A percentile compares a stretch with the other conserved stretches of the same genome.
phyloP scores from a whole-genome alignment of 2,888 invertebrate genomes.

The Pristionchus exspectatus region DNA sequence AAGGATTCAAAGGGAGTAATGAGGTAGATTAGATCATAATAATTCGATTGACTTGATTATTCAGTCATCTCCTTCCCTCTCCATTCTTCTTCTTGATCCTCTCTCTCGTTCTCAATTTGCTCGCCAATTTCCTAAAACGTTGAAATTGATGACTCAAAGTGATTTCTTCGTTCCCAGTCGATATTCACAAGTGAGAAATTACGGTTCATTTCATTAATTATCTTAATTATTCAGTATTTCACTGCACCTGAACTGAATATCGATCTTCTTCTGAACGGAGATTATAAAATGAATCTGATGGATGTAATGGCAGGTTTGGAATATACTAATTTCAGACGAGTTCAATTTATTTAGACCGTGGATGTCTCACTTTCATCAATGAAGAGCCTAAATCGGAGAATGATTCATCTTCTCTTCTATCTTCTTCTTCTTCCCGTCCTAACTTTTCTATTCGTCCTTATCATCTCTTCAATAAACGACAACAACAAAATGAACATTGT shows the following conservation, averaged over 20 bases:
- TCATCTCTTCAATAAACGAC: constrained; percentile 21
- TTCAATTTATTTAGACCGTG: background rate
- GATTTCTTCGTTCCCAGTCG: constrained; percentile 49
- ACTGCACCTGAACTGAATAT: constrained; percentile 10
- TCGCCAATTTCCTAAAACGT: constrained; percentile 18
- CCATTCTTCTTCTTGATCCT: constrained; percentile 20
- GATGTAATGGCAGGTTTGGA: background rate
- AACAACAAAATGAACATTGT: constrained; percentile 51
- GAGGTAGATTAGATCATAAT: background rate
- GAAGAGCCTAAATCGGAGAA: background rate
- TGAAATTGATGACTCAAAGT: constrained; percentile 22
- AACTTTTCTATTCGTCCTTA: constrained; percentile 22
- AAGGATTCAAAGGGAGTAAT: background rate
- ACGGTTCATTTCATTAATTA: background rate
- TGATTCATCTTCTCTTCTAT: constrained; percentile 6
- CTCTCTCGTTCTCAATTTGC: constrained; percentile 40
- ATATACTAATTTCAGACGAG: background rate
- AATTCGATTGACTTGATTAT: background rate
- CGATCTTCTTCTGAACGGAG: constrained; percentile 26
- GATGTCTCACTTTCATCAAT: constrained; percentile 33
- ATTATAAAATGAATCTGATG: background rate
- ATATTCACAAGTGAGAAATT: constrained; percentile 37
- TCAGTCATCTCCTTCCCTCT: constrained; percentile 25
- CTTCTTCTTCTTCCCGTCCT: constrained; percentile 1
- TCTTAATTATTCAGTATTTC: constrained; percentile 21